Evolutionary conservation across 2,113 vertebrate genomes (phyloP).

Genomic region (Diadophis punctatus): DNA sequence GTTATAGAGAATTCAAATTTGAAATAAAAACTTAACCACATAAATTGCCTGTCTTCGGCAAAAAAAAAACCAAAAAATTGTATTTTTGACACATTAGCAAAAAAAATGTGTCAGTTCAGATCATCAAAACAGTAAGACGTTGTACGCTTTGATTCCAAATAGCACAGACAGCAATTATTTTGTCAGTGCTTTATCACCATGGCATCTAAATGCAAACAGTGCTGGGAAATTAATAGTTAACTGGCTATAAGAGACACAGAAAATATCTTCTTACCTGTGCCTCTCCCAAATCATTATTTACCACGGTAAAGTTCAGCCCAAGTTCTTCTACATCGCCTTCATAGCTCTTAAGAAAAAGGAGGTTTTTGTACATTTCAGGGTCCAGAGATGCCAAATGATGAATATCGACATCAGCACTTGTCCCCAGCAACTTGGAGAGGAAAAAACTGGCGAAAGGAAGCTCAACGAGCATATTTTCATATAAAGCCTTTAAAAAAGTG

Average conservation of each 20-base stretch:
- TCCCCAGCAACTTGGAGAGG: conserved; percentile 94
- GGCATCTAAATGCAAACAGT: conserved; percentile 45
- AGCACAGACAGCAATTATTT: conserved; percentile 20
- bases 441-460: conserved; percentile 97
- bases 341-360: conserved; percentile 98
- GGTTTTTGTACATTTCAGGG: conserved; percentile 94
- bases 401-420: conserved; percentile 96
- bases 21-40: background rate
- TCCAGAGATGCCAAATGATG: conserved; percentile 96
- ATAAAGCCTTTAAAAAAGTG: conserved; percentile 79
- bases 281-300: conserved; percentile 97
- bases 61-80: too few relatives aligned
- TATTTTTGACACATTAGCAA: background rate
- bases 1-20: background rate
- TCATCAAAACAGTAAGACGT: conserved; percentile 55
- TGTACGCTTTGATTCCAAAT: conserved; percentile 39
- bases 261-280: conserved; percentile 79
- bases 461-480: conserved; percentile 98
- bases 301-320: conserved; percentile 95
- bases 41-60: background rate
- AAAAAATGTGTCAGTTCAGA: conserved; percentile 11
- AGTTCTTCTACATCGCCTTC: conserved; percentile 95
- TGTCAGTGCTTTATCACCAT: conserved; percentile 65
- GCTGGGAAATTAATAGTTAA: conserved; percentile 64
- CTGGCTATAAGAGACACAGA: background rate